A percentile compares a stretch with the other conserved stretches of the same genome.
phyloP scores from a whole-genome alignment of 2,113 vertebrate species.

The Sula dactylatra region DNA sequence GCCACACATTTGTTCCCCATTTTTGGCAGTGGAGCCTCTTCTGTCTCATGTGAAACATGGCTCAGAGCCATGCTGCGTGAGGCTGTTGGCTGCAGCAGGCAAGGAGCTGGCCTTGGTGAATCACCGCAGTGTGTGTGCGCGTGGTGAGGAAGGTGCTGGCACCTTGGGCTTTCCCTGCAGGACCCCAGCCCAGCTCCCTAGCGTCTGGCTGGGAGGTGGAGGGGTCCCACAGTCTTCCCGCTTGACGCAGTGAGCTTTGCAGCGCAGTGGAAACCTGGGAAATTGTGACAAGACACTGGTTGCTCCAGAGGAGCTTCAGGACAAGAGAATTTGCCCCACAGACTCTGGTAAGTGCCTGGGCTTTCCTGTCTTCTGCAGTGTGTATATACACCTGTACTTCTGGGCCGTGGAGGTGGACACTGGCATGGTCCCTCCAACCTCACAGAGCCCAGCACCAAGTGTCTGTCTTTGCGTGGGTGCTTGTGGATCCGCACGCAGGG shows the following conservation, averaged over 20 bases:
- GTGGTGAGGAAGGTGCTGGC: not conserved
- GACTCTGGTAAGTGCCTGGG: not conserved
- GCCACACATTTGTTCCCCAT: not conserved
- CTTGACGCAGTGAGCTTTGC: not conserved
- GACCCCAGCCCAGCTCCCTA: not conserved
- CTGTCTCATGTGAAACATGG: not conserved
- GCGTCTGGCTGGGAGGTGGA: not conserved
- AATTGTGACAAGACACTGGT: not conserved
- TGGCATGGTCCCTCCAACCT: not conserved
- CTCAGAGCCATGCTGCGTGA: not conserved
- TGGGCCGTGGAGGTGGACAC: not conserved
- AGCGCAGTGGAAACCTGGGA: not conserved
- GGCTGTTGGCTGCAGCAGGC: not conserved
- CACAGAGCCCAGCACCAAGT: not conserved
- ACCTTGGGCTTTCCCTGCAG: not conserved
- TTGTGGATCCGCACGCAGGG: not conserved
- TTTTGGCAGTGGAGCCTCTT: slow-evolving; percentile 33
- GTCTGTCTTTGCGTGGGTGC: not conserved
- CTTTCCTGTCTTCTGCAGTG: not conserved
- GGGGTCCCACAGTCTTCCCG: not conserved
- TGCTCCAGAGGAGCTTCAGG: not conserved
- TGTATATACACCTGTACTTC: not conserved
- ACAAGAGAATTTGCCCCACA: not conserved
- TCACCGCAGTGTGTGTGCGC: not conserved
- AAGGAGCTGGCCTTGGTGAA: not conserved